Conservation (phyloP, 2,113 vertebrate genomes). For the Cyprichromis sp. region DNA sequence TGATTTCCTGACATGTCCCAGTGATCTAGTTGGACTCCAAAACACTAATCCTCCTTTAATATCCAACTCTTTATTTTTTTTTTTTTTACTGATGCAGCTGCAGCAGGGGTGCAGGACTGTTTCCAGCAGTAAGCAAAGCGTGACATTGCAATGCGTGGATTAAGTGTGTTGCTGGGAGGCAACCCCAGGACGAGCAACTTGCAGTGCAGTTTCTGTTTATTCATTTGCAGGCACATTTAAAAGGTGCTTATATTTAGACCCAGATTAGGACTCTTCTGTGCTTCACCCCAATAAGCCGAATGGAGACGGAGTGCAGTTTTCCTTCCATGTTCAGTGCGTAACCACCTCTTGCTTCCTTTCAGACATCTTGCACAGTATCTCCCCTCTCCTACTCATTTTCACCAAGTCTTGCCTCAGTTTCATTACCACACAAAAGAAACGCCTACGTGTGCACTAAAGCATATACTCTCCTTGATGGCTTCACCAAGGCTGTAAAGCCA, state of each 20-base stretch:
- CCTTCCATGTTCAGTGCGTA: neutral
- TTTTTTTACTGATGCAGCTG: neutral
- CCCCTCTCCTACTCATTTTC: constrained; percentile 2
- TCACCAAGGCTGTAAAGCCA: neutral
- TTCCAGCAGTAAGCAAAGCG: neutral
- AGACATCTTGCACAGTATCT: neutral
- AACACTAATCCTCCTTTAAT: constrained; percentile 12
- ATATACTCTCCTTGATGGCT: neutral
- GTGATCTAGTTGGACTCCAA: neutral
- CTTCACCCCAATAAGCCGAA: neutral
- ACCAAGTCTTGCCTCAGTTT: constrained; percentile 15
- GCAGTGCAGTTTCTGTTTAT: neutral
- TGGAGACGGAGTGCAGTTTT: neutral
- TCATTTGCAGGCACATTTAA: neutral
- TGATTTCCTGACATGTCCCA: constrained; percentile 16
- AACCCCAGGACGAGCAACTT: neutral
- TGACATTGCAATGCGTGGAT: neutral
- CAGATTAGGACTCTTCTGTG: neutral
- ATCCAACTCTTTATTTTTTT: neutral
- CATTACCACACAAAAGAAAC: constrained; percentile 42
- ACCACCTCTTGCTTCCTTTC: neutral
- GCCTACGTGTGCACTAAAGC: constrained; percentile 24
- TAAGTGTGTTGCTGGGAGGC: neutral
- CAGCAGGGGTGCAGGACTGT: neutral
- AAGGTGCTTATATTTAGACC: neutral